Base-by-base conservation (phyloP, 1,140 invertebrate species). In the Saccostrea echinata region DNA sequence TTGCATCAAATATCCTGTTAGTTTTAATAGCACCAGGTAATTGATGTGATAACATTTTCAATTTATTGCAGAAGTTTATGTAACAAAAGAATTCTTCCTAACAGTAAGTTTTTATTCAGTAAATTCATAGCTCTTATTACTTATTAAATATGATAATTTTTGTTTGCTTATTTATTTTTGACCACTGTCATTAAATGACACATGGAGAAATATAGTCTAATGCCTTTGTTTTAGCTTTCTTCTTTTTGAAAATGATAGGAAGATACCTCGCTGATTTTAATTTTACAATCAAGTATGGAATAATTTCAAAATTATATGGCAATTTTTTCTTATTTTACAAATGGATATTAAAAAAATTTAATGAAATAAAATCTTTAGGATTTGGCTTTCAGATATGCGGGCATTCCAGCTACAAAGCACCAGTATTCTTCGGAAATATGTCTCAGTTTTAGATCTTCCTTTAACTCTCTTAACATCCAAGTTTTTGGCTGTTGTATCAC, bases 391-490 rank as follows among this genome's bases (percentile, higher is more conserved):
- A 97, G 97, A 96, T 95, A 97, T 97, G 94, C 96, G 96, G 93
- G 96, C 98, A 12, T 98, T 97, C 94, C 96, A 96, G 88, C 95
- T 99, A 91, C 97, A 98, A 92, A 97, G 97, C 92, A 97, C 98
- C 90, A 97, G 97, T 96, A 95, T 98, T 91, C 93, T 98, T 89
- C 96, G 98, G 89, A 99, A 99, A 95, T 99, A 99, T 95, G 96
- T 97, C 91, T 96, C 97, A 68, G 95, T 98, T 90, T 95, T 98
- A 84, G 98, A 98, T 95, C 95, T 98, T 88, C 97, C 97, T 61
- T 95, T 98, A 82, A 93, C 88, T 35, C 97, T 97, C 93, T 93
- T 97, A 80, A 95, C 96, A 91, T 97, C 97, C 91, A 96, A 97
- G 30, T 96, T 97, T 93, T 97, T 97, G 96, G 98, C 96, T 93